Conservation (phyloP, 2,797 vertebrate species). For the Sphenodon punctatus region DNA sequence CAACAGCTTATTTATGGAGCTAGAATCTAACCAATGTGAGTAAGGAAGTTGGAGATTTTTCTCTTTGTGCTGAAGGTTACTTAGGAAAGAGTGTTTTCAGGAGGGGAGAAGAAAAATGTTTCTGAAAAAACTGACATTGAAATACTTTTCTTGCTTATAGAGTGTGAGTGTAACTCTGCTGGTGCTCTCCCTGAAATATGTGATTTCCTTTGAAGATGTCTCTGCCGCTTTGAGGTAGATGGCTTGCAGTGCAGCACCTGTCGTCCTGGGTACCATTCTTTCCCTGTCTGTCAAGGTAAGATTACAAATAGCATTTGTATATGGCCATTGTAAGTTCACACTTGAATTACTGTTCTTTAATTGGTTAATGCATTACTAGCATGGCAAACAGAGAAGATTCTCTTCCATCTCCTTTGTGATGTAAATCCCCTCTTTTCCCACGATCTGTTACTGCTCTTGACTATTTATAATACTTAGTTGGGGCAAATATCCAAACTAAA, state of each 20-base stretch:
- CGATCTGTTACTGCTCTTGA: background rate
- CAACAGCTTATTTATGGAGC: too few species aligned
- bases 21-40: background rate
- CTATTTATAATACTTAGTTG: background rate
- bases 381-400: background rate
- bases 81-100: background rate
- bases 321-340: background rate
- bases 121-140: background rate
- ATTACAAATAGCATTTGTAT: background rate
- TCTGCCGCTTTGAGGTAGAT: constrained; percentile 79
- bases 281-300: constrained; percentile 87
- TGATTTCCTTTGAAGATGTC: constrained; percentile 78
- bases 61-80: background rate
- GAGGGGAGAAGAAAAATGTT: background rate
- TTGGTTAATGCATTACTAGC: background rate
- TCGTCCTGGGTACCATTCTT: constrained; percentile 78
- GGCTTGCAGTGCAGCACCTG: constrained; percentile 84
- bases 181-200: constrained; percentile 79
- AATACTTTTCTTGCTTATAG: constrained; percentile 61
- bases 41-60: background rate
- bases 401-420: background rate
- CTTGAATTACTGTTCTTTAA: background rate
- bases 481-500: background rate
- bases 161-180: constrained; percentile 79
- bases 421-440: background rate